Evolutionary conservation across 2,797 vertebrate species (phyloP).

Genomic region (Notolabrus celidotus): DNA sequence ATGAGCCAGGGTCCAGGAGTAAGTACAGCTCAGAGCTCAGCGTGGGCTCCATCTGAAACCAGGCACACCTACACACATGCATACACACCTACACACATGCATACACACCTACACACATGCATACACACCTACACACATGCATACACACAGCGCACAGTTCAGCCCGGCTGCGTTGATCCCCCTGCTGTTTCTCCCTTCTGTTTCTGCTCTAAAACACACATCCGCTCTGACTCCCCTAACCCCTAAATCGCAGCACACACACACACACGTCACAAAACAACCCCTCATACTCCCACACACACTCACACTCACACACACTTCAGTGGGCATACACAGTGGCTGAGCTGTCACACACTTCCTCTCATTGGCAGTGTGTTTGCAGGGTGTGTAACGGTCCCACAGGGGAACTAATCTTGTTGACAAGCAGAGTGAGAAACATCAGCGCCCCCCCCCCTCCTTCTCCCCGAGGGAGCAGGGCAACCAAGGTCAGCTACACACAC

Average conservation of each 20-base stretch:
- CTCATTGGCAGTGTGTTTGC: slow-evolving; percentile 63
- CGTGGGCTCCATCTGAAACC: slow-evolving; percentile 51
- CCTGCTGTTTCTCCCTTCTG: slow-evolving; percentile 73
- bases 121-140: not conserved
- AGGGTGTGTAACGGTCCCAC: slow-evolving; percentile 70
- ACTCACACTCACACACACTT: slow-evolving; percentile 29
- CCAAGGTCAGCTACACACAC: slow-evolving; percentile 63
- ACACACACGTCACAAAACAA: slow-evolving; percentile 13
- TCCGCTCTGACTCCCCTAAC: slow-evolving; percentile 66
- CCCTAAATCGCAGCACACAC: slow-evolving; percentile 39
- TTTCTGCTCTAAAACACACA: slow-evolving; percentile 78
- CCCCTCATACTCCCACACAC: slow-evolving; percentile 16
- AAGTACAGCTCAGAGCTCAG: slow-evolving; percentile 73
- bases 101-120: not conserved
- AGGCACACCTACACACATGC: slow-evolving; percentile 1
- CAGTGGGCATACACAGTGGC: slow-evolving; percentile 51
- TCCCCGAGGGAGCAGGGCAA: slow-evolving; percentile 45
- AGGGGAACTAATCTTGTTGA: slow-evolving; percentile 80
- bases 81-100: not conserved
- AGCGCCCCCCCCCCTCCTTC: slow-evolving; percentile 18
- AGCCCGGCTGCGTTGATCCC: slow-evolving; percentile 70
- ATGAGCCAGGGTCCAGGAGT: slow-evolving; percentile 61
- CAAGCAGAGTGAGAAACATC: slow-evolving; percentile 80
- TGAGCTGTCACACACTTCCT: slow-evolving; percentile 65
- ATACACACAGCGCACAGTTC: slow-evolving; percentile 38